Conservation (phyloP, 2,797 vertebrate genomes). For the Nannoperca obscura region DNA sequence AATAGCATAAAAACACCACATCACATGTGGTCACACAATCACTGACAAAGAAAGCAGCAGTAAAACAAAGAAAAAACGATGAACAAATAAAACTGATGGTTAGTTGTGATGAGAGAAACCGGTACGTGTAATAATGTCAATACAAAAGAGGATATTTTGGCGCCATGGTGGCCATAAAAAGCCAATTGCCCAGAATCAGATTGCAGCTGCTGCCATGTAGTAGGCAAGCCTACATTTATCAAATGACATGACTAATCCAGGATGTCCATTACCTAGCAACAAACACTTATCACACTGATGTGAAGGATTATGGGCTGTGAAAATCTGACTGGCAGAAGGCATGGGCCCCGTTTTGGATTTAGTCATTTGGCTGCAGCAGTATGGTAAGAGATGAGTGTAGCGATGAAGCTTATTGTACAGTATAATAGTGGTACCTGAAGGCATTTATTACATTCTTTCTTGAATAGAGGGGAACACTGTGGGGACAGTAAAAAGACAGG, state of each 20-base stretch:
- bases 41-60: constrained; percentile 41
- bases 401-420: constrained; percentile 85
- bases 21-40: constrained; percentile 11
- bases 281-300: constrained; percentile 54
- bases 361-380: constrained; percentile 68
- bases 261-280: constrained; percentile 52
- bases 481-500: constrained; percentile 84
- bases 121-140: constrained; percentile 48
- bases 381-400: constrained; percentile 81
- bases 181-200: constrained; percentile 27
- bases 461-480: constrained; percentile 90
- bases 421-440: constrained; percentile 88
- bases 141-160: constrained; percentile 27
- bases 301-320: constrained; percentile 29
- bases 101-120: constrained; percentile 52
- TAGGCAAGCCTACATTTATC: constrained; percentile 46
- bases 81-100: constrained; percentile 37
- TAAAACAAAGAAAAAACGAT: constrained; percentile 13
- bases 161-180: constrained; percentile 27
- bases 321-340: constrained; percentile 35
- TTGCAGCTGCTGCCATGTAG: constrained; percentile 39
- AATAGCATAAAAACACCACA: constrained; percentile 23
- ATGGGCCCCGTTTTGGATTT: constrained; percentile 56
- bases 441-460: constrained; percentile 93
- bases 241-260: constrained; percentile 61